A percentile compares a stretch with the other conserved stretches of the same genome.
Conservation (phyloP, 2,797 vertebrate species). For the Coreius guichenoti region DNA sequence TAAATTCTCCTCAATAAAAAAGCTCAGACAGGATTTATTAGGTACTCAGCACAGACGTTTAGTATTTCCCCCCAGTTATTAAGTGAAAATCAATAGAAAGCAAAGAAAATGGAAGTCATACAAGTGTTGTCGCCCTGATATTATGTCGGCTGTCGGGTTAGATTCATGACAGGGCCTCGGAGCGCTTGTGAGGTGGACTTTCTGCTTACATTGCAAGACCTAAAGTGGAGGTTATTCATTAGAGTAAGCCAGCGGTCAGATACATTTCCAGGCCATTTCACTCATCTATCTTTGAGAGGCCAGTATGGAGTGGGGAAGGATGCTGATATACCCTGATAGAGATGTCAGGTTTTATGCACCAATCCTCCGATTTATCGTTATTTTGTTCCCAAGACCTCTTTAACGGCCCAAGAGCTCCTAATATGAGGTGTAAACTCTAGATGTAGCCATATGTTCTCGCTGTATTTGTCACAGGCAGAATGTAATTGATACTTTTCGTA, state of each 20-base stretch:
- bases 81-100: slow-evolving; percentile 99
- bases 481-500: slow-evolving; percentile 25
- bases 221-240: slow-evolving; percentile 99
- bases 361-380: slow-evolving; percentile 99
- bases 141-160: slow-evolving; percentile 99
- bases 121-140: slow-evolving; percentile 99
- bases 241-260: slow-evolving; percentile 98
- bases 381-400: slow-evolving; percentile 99
- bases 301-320: slow-evolving; percentile 95
- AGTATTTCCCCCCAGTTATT: slow-evolving; percentile 99
- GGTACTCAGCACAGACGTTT: slow-evolving; percentile 99
- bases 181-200: slow-evolving; percentile 93
- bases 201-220: slow-evolving; percentile 99
- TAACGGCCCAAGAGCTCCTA: slow-evolving; percentile 86
- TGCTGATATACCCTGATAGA: slow-evolving; percentile 99
- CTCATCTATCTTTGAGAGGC: slow-evolving; percentile 99
- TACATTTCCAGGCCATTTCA: slow-evolving; percentile 99
- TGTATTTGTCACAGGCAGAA: slow-evolving; percentile 56
- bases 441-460: slow-evolving; percentile 72
- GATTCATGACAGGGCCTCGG: slow-evolving; percentile 96
- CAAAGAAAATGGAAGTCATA: slow-evolving; percentile 99
- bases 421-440: slow-evolving; percentile 88
- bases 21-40: slow-evolving; percentile 99
- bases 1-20: slow-evolving; percentile 99
- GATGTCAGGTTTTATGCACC: slow-evolving; percentile 98